Evolutionary conservation across 2,888 invertebrate genomes (phyloP).

Genomic region (Phytoseiulus persimilis): DNA sequence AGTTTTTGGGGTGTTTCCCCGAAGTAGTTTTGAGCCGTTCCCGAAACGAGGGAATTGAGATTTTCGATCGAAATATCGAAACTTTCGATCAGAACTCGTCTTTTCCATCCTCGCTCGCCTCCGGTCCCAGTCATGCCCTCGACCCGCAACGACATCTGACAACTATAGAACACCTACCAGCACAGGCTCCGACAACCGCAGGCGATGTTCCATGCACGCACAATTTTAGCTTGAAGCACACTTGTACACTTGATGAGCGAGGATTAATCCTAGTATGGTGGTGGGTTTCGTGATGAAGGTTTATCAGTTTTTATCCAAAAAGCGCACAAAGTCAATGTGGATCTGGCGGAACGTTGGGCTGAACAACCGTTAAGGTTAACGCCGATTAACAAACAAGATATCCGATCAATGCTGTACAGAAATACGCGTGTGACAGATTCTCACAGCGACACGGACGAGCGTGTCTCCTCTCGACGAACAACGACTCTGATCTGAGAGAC

Average conservation of each 20-base stretch:
- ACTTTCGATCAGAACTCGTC: background rate
- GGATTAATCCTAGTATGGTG: background rate
- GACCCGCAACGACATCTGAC: no score
- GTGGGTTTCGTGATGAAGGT: background rate
- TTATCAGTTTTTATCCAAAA: background rate
- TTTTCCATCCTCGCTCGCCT: no score
- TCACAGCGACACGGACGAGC: background rate
- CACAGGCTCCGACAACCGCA: background rate
- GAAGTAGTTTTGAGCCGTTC: no score
- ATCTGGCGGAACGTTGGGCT: background rate
- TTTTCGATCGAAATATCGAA: background rate
- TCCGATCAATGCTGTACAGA: background rate
- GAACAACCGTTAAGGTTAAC: background rate
- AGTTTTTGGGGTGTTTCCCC: no score
- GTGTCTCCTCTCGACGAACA: slow-evolving; percentile 5
- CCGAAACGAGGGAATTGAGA: background rate
- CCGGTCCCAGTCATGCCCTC: no score
- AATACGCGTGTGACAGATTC: background rate
- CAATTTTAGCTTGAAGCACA: background rate
- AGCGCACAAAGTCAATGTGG: background rate
- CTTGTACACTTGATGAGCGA: background rate
- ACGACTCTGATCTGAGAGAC: background rate
- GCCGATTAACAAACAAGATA: slow-evolving; percentile 5
- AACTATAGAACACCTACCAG: background rate
- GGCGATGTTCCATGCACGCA: background rate